Base-by-base conservation (phyloP, 2,888 invertebrate species). In the Adela reaumurella region DNA sequence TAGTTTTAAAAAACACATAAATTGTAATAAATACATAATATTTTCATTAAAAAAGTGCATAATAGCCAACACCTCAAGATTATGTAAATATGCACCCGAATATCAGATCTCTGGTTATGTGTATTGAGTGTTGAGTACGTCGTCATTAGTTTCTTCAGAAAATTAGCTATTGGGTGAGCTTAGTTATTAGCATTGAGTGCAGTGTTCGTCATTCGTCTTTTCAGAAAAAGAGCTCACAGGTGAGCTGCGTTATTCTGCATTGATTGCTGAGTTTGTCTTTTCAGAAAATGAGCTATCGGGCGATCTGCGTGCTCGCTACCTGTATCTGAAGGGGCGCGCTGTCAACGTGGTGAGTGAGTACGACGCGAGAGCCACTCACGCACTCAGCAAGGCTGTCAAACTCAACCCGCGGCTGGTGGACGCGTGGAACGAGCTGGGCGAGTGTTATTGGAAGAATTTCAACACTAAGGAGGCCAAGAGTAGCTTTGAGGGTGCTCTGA, bases 371-470 rank as follows among this genome's bases (percentile, higher is more conserved):
- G 89, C 91, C 0, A 86, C 88, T 52, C 89, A 89, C 58, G 81
- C 85, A 46, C 74, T 94, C 45, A 89, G 90, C 46, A 91, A 90
- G 65, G 88, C 94, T 3, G 89, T 94, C 0, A 94, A 94, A 65
- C 71, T 94, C 42, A 89, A 92, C 61, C 92, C 92, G 1, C 87
- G 86, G 56, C 68, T 89, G 49, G 83, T 89, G 0, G 88, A 88
- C 48, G 92, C 92, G 0, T 94, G 94, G 94, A 93, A 93, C 62
- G 89, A 93, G 64, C 77, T 95, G 0, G 94, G 94, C 1, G 92
- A 93, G 66, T 90, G 89, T 61, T 92, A 90, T 64, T 93, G 92
- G 88, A 94, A 94, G 68, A 90, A 89, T 61, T 84, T 88, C 61
- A 90, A 94, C 61, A 74, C 91, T 5, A 81, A 83, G 54, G 89